Base-by-base conservation (phyloP, 2,888 invertebrate species). In the Synanthedon formicaeformis region DNA sequence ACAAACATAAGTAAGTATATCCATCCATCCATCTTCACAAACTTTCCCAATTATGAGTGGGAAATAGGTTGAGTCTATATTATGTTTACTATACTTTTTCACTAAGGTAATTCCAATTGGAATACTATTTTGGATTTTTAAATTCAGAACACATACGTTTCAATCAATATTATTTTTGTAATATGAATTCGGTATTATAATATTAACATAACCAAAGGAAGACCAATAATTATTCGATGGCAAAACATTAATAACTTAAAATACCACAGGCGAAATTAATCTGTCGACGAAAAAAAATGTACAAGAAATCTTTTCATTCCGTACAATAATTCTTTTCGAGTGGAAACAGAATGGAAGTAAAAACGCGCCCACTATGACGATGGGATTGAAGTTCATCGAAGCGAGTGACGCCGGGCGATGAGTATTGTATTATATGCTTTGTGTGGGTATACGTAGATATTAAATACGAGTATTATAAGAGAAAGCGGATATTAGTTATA, bases 311-410 rank as follows among this genome's bases (percentile, higher is more conserved):
- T 78, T 79, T 79, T 81, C 81, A 81, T 81, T 81, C 75, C 71
- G 71, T 72, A 70, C 75, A 71, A 69, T 71, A 71, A 72, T 66
- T 65, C 59, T 58, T 59, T 57, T 56, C 56, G 53, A 61, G 57
- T 60, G 63, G 69, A 69, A 71, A 67, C 61, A 66, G 73, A 72
- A 74, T 66, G 68, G 70, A 67, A 67, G 69, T 62, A 67, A 69
- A 72, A 73, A 68, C 66, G 69, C 59, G 60, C 59, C 62, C 60
- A 61, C 13, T 45, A 45, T 45, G 18, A 57, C 66, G 67, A 73
- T 68, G 69, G 74, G 73, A 81, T 82, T 82, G 82, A 82, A 81
- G 76, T 48, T 51, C 81, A 80, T 56, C 75, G 74, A 64, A 75
- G 81, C 82, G 82, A 56, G 65, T 66, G 62, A 65, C 67, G 68